Percentiles rank a stretch among this genome's conserved stretches.
These are phyloP conservation scores for Laupala kohalensis DNA, from an alignment of 1,140 invertebrate genomes.

Conservation along the genomic window DNA sequence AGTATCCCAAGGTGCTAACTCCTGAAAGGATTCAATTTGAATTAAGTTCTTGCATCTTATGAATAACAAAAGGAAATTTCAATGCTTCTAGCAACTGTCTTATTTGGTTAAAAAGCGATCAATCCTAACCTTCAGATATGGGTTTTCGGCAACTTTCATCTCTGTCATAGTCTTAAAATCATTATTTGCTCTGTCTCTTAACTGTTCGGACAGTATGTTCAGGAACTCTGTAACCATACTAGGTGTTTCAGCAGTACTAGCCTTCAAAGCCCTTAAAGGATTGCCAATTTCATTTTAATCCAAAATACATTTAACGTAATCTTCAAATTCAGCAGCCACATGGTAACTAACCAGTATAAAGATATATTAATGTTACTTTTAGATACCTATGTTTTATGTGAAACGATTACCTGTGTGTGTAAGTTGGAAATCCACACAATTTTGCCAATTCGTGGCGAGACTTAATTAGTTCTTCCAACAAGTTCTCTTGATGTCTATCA, in stretches of 20 bases:
- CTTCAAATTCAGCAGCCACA: too few species aligned
- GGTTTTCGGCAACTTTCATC: neutral
- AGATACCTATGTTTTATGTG: too few species aligned
- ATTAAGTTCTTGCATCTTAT: neutral
- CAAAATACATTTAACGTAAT: neutral
- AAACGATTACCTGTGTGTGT: conserved; percentile 77
- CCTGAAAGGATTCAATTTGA: conserved; percentile 18
- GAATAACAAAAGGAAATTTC: neutral
- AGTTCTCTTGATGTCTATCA: conserved; percentile 57
- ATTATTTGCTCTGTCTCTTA: conserved; percentile 39
- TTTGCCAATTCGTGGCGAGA: conserved; percentile 63
- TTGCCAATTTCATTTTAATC: neutral
- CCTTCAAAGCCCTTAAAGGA: conserved; percentile 56
- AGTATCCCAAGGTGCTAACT: conserved; percentile 68
- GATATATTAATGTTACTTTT: too few species aligned
- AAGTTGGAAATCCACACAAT: conserved; percentile 77
- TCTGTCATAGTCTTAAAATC: conserved; percentile 6
- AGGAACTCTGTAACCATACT: conserved; percentile 68
- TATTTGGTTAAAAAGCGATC: too few species aligned
- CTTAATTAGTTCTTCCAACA: conserved; percentile 57
- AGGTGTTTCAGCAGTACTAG: conserved; percentile 72
- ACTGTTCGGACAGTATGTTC: conserved; percentile 53
- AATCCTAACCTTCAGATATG: neutral
- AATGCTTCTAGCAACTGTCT: too few species aligned
- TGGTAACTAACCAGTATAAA: too few species aligned